phyloP scores from a whole-genome alignment of 2,113 vertebrate species.

The Phodopus roborovskii region DNA sequence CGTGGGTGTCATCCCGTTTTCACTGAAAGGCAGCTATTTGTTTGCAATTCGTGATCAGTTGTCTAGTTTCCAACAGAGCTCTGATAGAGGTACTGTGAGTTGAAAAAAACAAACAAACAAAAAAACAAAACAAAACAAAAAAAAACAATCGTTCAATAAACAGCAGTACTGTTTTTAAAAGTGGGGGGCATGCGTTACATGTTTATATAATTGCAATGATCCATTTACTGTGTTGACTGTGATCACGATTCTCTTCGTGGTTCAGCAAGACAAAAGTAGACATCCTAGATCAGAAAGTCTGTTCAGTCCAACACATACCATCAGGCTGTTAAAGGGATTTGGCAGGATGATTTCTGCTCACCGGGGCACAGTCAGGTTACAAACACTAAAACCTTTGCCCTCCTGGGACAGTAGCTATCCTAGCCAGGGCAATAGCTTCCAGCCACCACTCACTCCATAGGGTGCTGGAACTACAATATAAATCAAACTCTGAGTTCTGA shows the following conservation, averaged over 20 bases:
- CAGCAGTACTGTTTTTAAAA: not conserved
- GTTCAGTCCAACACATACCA: not conserved
- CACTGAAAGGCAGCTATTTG: constrained; percentile 43
- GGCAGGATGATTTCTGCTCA: not conserved
- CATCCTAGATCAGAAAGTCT: not conserved
- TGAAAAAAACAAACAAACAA: too few relatives aligned
- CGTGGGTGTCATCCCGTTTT: not conserved
- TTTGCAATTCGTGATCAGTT: constrained; percentile 30
- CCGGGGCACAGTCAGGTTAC: not conserved
- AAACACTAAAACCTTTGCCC: not conserved
- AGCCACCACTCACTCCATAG: not conserved
- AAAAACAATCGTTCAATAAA: not conserved
- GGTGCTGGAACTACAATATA: not conserved
- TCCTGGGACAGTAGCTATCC: not conserved
- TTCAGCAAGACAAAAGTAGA: not conserved
- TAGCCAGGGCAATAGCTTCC: not conserved
- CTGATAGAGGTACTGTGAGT: not conserved
- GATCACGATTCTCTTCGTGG: not conserved
- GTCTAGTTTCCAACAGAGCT: constrained; percentile 26
- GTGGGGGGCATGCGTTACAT: not conserved
- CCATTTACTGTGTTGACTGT: not conserved
- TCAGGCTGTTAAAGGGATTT: constrained; percentile 4
- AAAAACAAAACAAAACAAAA: too few relatives aligned
- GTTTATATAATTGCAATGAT: not conserved
- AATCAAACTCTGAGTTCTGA: not conserved